Conservation (phyloP, 2,888 invertebrate species). For the Drosophila neotestacea region DNA sequence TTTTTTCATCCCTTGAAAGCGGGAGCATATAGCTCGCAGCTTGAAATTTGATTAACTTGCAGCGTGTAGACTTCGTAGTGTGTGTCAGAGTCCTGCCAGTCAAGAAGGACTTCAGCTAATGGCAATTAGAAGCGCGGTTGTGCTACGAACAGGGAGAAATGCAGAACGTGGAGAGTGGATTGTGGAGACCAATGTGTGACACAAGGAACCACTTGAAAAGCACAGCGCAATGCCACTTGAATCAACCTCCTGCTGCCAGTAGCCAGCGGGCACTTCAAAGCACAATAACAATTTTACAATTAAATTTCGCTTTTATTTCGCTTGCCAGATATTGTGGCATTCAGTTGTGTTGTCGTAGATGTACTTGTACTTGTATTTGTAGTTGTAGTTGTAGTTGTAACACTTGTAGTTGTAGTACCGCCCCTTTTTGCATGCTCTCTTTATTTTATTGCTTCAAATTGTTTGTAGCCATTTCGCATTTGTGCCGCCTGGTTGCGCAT, state of each 20-base stretch:
- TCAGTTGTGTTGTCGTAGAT: slow-evolving; percentile 35
- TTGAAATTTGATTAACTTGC: slow-evolving; percentile 36
- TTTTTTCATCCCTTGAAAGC: background rate
- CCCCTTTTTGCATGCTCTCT: slow-evolving; percentile 63
- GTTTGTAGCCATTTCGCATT: slow-evolving; percentile 81
- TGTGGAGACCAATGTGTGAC: slow-evolving; percentile 31
- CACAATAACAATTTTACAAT: slow-evolving; percentile 77
- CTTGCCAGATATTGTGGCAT: slow-evolving; percentile 65
- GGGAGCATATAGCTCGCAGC: slow-evolving; percentile 7
- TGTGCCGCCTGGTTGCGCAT: slow-evolving; percentile 79
- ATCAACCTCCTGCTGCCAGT: slow-evolving; percentile 15
- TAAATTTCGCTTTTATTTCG: slow-evolving; percentile 75
- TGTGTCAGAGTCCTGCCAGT: slow-evolving; percentile 5
- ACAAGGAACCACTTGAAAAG: slow-evolving; percentile 40
- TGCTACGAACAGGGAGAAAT: background rate
- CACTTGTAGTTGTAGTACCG: slow-evolving; percentile 34
- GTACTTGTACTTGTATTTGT: slow-evolving; percentile 23
- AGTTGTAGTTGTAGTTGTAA: slow-evolving; percentile 28
- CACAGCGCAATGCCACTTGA: slow-evolving; percentile 28
- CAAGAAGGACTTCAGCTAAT: slow-evolving; percentile 29
- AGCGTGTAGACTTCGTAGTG: background rate
- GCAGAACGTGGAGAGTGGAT: background rate
- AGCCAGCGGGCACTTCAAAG: slow-evolving; percentile 48
- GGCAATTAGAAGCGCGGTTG: slow-evolving; percentile 61
- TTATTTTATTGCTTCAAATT: slow-evolving; percentile 81